These are phyloP conservation scores for Cryptomyrus ogoouensis DNA, from an alignment of 2,113 vertebrate genomes.

Conservation along the genomic window DNA sequence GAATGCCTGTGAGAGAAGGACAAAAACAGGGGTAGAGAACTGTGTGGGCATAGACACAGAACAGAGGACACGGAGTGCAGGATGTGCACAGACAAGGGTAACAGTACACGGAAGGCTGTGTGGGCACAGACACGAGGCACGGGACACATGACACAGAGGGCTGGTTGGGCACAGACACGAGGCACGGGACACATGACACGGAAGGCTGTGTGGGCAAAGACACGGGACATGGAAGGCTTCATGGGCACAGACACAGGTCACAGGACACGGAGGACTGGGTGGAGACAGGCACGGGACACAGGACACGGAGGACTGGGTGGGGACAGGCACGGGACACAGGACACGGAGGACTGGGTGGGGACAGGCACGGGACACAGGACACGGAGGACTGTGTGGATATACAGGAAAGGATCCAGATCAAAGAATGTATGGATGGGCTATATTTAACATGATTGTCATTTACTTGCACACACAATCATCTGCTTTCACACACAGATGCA, in stretches of 20 bases:
- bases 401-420: not conserved
- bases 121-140: not conserved
- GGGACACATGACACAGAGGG: not conserved
- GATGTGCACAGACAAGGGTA: not conserved
- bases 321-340: not conserved
- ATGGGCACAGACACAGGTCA: not conserved
- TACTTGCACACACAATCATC: not conserved
- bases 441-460: not conserved
- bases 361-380: not conserved
- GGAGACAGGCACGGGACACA: too few relatives aligned
- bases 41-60: not conserved
- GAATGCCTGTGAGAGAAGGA: constrained; percentile 50
- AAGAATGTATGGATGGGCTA: not conserved
- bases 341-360: too few relatives aligned
- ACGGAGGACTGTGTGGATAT: not conserved
- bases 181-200: not conserved
- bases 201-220: not conserved
- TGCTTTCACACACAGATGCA: not conserved
- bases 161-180: not conserved
- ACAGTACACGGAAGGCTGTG: not conserved
- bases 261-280: not conserved
- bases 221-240: too few relatives aligned
- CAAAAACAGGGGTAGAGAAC: not conserved
- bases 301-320: not conserved
- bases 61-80: not conserved